Base-by-base conservation (phyloP, 2,797 vertebrate species). In the Melopsittacus undulatus region DNA sequence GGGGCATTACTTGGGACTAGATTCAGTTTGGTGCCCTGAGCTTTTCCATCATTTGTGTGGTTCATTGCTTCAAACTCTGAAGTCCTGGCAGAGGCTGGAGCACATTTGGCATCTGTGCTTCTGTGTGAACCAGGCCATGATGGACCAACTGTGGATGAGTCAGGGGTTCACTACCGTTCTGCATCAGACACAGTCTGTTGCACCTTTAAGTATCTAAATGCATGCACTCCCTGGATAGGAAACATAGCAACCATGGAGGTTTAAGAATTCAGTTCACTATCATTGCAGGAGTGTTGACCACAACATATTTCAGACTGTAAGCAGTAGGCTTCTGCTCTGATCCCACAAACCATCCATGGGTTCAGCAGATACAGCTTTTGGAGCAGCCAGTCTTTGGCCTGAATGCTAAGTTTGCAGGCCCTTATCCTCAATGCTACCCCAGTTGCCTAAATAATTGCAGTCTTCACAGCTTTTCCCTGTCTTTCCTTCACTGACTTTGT, bases 91-190 rank as follows among this genome's bases (percentile, higher is more conserved):
- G 57, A 30, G 48, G 3, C 61, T 85, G 68, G 68, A 56, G 42
- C 57, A 17, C 21, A 5, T 61, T 5, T 90, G 76, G 18, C 21
- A 22, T 40, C 61, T 19, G 40, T 23, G 21, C 9, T 62, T 34
- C 49, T 42, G 26, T 62, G 57, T 54, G 38, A 75, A 9, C 40
- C 30, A 29, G 54, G 46, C 48, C 27, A 1, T 2, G 24, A 43
- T 29, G 59, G 56, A 42, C 49, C 74, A 63, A 3, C 9, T 5
- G 2, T 29, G 56, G 43, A 15, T 0, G 0, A 38, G 20, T 34
- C 4, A 1, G 27, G 48, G 52, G 21, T 74, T 59, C 48, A 4
- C 7, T 1, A 0, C 52, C 63, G n/a, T 10, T 57, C 20, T n/a
- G 5, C 3, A 17, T 36, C 46, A 40, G 43, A 26, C 45, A 32